phyloP scores from a whole-genome alignment of 1,140 invertebrate genomes.

The Drosophila rhopaloa region DNA sequence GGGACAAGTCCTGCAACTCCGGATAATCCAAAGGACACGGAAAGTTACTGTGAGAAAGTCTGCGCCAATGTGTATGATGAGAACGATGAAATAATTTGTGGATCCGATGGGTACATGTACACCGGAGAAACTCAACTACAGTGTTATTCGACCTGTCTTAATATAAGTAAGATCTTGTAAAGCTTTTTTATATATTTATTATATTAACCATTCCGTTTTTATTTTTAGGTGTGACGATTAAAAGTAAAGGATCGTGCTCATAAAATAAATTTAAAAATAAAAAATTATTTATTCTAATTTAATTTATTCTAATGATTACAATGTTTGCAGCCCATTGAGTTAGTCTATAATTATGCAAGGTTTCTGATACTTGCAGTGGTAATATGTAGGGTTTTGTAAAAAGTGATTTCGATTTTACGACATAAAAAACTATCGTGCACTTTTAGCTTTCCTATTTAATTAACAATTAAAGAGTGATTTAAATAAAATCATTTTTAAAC shows the following conservation, averaged over 20 bases:
- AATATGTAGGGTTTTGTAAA: background rate
- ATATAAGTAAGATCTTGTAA: slow-evolving; percentile 61
- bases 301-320: slow-evolving; percentile 26
- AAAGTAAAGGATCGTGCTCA: slow-evolving; percentile 76
- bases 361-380: background rate
- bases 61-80: slow-evolving; percentile 81
- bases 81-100: slow-evolving; percentile 80
- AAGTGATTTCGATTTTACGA: background rate
- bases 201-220: background rate
- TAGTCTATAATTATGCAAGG: background rate
- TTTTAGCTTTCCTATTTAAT: slow-evolving; percentile 13
- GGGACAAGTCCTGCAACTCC: slow-evolving; percentile 10
- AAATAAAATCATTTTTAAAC: background rate
- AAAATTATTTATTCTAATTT: slow-evolving; percentile 8
- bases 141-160: slow-evolving; percentile 77
- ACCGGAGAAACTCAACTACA: slow-evolving; percentile 78
- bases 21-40: slow-evolving; percentile 56
- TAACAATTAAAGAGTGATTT: slow-evolving; percentile 5
- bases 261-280: slow-evolving; percentile 10
- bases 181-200: background rate
- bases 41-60: slow-evolving; percentile 79
- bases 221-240: slow-evolving; percentile 73
- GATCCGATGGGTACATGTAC: slow-evolving; percentile 83
- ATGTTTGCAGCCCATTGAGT: background rate
- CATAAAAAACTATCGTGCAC: background rate